A percentile compares a stretch with the other conserved stretches of the same genome.
Evolutionary conservation across 2,113 vertebrate genomes (phyloP).

Genomic region (Mohoua ochrocephala): DNA sequence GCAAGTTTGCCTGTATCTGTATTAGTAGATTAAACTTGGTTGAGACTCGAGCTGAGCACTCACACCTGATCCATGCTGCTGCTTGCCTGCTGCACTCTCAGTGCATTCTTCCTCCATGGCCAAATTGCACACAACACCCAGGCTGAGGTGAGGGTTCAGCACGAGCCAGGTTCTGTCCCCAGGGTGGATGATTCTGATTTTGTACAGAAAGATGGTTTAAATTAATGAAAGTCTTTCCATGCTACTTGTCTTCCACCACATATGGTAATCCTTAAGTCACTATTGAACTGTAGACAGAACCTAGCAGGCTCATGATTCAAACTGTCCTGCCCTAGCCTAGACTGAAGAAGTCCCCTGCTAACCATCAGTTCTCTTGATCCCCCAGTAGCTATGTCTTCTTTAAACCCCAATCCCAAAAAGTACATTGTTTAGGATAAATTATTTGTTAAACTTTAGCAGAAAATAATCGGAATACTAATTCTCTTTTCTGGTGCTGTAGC

Average conservation of each 20-base stretch:
- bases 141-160: not conserved
- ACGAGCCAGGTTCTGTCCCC: not conserved
- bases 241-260: not conserved
- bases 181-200: not conserved
- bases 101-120: not conserved
- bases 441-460: not conserved
- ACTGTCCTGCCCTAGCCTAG: not conserved
- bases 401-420: not conserved
- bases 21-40: not conserved
- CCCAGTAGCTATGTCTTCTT: not conserved
- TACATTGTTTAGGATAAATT: not conserved
- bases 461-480: not conserved
- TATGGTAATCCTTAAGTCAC: not conserved
- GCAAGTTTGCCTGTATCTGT: not conserved
- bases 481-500: not conserved
- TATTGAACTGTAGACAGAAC: not conserved
- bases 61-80: not conserved
- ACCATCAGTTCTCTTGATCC: not conserved
- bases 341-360: not conserved
- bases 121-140: not conserved
- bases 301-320: not conserved
- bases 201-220: not conserved
- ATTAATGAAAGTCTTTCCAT: not conserved
- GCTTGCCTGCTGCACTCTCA: not conserved
- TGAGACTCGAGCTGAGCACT: fast-evolving